phyloP scores from a whole-genome alignment of 2,888 invertebrate species.

The Uloborus plumipes region DNA sequence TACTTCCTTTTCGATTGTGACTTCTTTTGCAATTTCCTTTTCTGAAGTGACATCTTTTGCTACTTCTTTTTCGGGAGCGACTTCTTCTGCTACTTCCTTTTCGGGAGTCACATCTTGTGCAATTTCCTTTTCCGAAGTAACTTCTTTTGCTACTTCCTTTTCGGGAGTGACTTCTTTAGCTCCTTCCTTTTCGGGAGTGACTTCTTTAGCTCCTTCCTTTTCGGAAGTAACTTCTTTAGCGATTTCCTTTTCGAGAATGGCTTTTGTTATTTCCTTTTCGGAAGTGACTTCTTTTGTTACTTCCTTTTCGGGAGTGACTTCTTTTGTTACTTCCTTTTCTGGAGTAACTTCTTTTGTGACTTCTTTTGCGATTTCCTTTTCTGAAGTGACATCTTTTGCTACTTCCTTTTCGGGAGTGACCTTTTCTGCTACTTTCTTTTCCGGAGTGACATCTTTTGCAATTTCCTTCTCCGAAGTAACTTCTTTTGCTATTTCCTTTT shows the following conservation, averaged over 20 bases:
- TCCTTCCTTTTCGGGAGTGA: neutral
- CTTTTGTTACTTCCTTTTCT: neutral
- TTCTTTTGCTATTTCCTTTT: neutral
- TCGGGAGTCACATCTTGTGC: too few species aligned
- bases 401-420: neutral
- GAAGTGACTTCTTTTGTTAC: neutral
- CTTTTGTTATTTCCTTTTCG: neutral
- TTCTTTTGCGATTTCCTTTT: too few species aligned
- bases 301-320: neutral
- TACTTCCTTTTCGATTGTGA: too few species aligned
- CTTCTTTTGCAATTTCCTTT: too few species aligned
- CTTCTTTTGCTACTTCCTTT: neutral
- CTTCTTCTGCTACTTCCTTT: too few species aligned
- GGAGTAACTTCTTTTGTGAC: neutral
- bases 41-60: too few species aligned
- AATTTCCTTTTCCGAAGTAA: neutral
- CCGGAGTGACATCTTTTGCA: neutral
- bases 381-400: neutral
- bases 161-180: neutral
- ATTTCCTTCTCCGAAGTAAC: neutral
- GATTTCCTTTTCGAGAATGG: neutral
- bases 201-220: slow-evolving; percentile 11
- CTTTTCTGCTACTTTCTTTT: neutral
- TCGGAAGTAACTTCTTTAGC: slow-evolving; percentile 1
- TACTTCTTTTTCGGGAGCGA: too few species aligned